Evolutionary conservation across 1,140 invertebrate species (phyloP).

Genomic region (Leptoteleia sp.): DNA sequence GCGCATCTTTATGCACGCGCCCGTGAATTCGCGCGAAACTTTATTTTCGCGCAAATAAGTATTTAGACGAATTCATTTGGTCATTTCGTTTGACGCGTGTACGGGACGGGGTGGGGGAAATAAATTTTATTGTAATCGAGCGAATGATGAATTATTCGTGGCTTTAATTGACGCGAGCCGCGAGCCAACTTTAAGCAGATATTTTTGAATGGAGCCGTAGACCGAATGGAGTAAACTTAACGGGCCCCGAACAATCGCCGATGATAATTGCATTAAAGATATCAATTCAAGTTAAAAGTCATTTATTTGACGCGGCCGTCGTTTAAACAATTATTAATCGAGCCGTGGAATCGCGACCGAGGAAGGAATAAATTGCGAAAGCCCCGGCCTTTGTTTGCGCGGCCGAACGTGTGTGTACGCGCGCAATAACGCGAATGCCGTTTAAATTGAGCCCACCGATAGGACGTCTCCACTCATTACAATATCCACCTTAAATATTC

Average conservation of each 20-base stretch:
- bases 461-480: slow-evolving; percentile 27
- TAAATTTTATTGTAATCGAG: slow-evolving; percentile 41
- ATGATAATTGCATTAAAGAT: too few relatives aligned
- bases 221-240: too few relatives aligned
- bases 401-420: too few relatives aligned
- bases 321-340: too few relatives aligned
- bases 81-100: slow-evolving; percentile 39
- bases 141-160: slow-evolving; percentile 46
- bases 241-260: too few relatives aligned
- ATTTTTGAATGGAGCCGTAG: slow-evolving; percentile 14
- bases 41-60: slow-evolving; percentile 28
- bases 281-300: too few relatives aligned
- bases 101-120: slow-evolving; percentile 14
- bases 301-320: too few relatives aligned
- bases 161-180: slow-evolving; percentile 43
- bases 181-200: slow-evolving; percentile 30
- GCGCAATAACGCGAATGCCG: background rate
- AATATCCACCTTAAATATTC: slow-evolving; percentile 29
- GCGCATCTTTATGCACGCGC: too few relatives aligned
- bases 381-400: slow-evolving; percentile 16
- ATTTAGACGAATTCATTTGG: slow-evolving; percentile 47
- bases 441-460: slow-evolving; percentile 17
- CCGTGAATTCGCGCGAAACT: slow-evolving; percentile 27
- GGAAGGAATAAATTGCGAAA: slow-evolving; percentile 1
- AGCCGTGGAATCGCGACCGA: background rate